Evolutionary conservation across 2,888 invertebrate species (phyloP), one percentile per base, ranked within the genome.

Genomic region (Eugnorisma glareosa): DNA sequence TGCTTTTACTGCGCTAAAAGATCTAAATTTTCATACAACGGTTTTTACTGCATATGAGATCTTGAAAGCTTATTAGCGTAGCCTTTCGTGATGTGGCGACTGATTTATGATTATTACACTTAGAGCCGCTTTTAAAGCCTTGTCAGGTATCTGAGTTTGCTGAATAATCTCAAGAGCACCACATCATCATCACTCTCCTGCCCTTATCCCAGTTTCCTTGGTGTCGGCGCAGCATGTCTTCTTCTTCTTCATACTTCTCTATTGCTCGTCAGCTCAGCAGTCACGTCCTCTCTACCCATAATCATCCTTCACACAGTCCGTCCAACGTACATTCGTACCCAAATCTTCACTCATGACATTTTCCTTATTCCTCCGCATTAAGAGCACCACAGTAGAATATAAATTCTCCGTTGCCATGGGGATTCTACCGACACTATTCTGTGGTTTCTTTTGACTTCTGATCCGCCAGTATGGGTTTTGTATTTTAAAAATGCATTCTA

Each of bases 11-110:
- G 24, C 24, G 43, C 21, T 48, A 15, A 57, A 80, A 67, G 2
- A 40, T 48, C 40, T n/a, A n/a, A 54, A 59, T 43, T 66, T 57
- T 24, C 45, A 54, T 54, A 45, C n/a, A 57, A 31, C 8, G 1
- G 8, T 31, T 81, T 79, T 81, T 81, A 80, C 40, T 73, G 57
- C 73, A 64, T 48, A 73, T 43, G 63, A 67, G 63, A 37, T 61
- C 43, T 67, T 45, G n/a, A 31, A 73, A 59, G 48, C 45, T 67
- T 31, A 24, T 70, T 37, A 21, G 13, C 11, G 21, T 54, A 54
- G 59, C 6, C 0, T 61, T 76, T 64, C 24, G 18, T 51, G 15
- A 21, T n/a, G 43, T n/a, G 15, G 10, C 40, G n/a, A 18, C 43
- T 8, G 8, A 18, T 64, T 37, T n/a, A n/a, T 37, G 37, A n/a